A percentile compares a stretch with the other conserved stretches of the same genome.
Conservation (phyloP, 2,797 vertebrate species). For the Gorsachius magnificus region DNA sequence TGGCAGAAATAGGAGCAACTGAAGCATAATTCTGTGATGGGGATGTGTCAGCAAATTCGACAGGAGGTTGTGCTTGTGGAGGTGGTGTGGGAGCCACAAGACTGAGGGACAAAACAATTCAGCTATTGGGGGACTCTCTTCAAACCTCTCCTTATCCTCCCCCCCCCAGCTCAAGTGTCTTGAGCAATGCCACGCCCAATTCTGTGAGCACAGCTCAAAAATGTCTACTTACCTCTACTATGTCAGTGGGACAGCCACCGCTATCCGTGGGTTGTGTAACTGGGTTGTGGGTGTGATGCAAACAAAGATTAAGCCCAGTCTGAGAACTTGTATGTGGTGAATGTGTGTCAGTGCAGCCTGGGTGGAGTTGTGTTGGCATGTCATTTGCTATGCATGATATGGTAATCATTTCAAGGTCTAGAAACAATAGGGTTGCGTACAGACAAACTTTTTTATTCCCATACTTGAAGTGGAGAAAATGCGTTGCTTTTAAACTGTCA, state of each 20-base stretch:
- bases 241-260: neutral
- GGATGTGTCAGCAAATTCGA: neutral
- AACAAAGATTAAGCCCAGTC: neutral
- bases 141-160: accelerated
- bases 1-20: neutral
- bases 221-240: too few species aligned
- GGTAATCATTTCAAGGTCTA: neutral
- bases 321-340: neutral
- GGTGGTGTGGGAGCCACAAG: neutral
- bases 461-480: neutral
- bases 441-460: neutral
- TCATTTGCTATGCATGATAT: accelerated
- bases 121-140: neutral
- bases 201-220: neutral
- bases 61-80: neutral
- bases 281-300: neutral
- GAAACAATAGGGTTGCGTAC: accelerated
- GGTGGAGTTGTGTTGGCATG: neutral
- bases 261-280: neutral
- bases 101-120: accelerated
- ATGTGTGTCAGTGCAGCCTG: neutral
- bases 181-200: neutral
- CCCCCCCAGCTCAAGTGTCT: accelerated
- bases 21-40: neutral
- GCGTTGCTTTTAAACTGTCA: neutral